phyloP scores from a whole-genome alignment of 2,888 invertebrate species.

The Loripinus fragilis region DNA sequence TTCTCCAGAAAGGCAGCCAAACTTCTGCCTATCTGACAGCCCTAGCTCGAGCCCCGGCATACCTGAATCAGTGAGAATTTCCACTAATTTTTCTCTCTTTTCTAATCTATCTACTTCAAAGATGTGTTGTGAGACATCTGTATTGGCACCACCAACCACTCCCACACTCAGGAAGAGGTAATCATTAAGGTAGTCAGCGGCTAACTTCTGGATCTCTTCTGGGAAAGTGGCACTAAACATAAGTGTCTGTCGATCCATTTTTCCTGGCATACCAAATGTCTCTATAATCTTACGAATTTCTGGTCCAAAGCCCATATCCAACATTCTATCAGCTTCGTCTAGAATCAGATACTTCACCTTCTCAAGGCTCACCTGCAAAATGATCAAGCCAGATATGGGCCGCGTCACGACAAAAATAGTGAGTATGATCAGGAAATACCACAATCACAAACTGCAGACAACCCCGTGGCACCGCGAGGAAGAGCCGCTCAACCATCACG shows the following conservation, averaged over 20 bases:
- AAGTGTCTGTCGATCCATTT: slow-evolving; percentile 85
- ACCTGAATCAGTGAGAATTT: slow-evolving; percentile 86
- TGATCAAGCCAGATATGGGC: too few relatives aligned
- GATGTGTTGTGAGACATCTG: slow-evolving; percentile 93
- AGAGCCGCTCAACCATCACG: too few relatives aligned
- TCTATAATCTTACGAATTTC: slow-evolving; percentile 79
- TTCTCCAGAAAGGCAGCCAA: too few relatives aligned
- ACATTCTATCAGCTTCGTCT: slow-evolving; percentile 92
- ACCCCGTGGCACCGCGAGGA: too few relatives aligned
- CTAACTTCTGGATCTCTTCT: slow-evolving; percentile 89
- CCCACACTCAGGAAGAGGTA: slow-evolving; percentile 96
- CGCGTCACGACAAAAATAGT: too few relatives aligned
- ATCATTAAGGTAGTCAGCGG: slow-evolving; percentile 89
- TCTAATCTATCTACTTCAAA: slow-evolving; percentile 86
- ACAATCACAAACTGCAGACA: too few relatives aligned
- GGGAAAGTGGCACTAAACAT: slow-evolving; percentile 93
- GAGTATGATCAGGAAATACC: too few relatives aligned
- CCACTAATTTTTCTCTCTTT: slow-evolving; percentile 90
- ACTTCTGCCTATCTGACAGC: too few relatives aligned
- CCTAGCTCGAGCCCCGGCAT: too few relatives aligned
- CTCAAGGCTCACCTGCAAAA: slow-evolving; percentile 84
- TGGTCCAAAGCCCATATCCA: slow-evolving; percentile 89
- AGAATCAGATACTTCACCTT: slow-evolving; percentile 88
- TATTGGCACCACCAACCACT: slow-evolving; percentile 95
- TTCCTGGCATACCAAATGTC: slow-evolving; percentile 78